Evolutionary conservation across 2,797 vertebrate genomes (phyloP).

Genomic region (Odontamblyopus lacepedii): DNA sequence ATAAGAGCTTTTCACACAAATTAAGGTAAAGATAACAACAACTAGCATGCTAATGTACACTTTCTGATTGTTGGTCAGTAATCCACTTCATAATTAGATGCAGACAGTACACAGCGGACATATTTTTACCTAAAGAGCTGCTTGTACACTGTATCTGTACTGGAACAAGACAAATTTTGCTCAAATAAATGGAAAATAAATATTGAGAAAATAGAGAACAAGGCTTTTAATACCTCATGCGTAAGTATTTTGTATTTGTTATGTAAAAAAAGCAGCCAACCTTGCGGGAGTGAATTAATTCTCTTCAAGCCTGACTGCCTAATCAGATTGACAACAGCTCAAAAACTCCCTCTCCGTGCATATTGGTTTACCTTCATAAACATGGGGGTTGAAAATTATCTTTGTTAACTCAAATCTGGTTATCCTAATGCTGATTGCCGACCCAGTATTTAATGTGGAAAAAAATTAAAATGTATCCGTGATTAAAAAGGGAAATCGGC

Average conservation of each 20-base stretch:
- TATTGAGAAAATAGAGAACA: too few species aligned
- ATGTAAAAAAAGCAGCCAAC: slow-evolving; percentile 9
- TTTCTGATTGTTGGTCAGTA: too few species aligned
- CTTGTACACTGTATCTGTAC: too few species aligned
- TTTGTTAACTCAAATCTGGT: slow-evolving; percentile 62
- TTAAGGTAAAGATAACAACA: too few species aligned
- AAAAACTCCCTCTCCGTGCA: slow-evolving; percentile 30
- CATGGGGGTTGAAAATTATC: slow-evolving; percentile 52
- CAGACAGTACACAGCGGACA: too few species aligned
- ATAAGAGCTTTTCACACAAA: too few species aligned
- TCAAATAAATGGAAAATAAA: too few species aligned
- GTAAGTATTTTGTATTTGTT: not conserved
- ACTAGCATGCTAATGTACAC: too few species aligned
- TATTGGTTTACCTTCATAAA: slow-evolving; percentile 74
- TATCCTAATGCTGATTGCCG: slow-evolving; percentile 69
- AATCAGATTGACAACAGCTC: slow-evolving; percentile 60
- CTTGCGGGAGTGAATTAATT: slow-evolving; percentile 53
- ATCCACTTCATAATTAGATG: too few species aligned
- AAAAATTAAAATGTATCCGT: slow-evolving; percentile 13
- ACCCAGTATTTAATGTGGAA: slow-evolving; percentile 36
- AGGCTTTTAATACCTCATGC: not conserved
- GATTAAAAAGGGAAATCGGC: slow-evolving; percentile 52
- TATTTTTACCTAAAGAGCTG: too few species aligned
- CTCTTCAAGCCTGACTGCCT: slow-evolving; percentile 36
- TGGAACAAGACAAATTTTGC: too few species aligned